These are phyloP conservation scores for Drosophila tripunctata DNA, from an alignment of 2,888 invertebrate species.

Conservation along the genomic window DNA sequence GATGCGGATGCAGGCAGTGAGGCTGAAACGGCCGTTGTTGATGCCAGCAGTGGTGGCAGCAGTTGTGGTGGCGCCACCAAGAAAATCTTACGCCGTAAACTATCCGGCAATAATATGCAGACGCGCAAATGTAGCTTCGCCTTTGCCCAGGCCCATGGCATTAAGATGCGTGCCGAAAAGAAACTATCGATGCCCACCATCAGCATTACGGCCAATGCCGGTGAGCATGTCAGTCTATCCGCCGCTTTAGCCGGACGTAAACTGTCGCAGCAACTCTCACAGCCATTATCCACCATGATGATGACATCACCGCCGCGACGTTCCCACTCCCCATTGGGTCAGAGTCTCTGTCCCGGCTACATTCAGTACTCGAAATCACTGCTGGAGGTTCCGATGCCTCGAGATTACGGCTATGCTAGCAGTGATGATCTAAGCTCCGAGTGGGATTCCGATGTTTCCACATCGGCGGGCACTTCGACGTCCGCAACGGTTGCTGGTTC, in stretches of 20 bases:
- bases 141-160: slow-evolving; percentile 83
- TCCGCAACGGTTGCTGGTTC: slow-evolving; percentile 27
- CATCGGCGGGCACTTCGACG: slow-evolving; percentile 51
- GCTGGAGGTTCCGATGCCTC: slow-evolving; percentile 89
- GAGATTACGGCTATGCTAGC: slow-evolving; percentile 95
- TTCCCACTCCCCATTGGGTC: slow-evolving; percentile 80
- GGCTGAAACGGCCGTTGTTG: slow-evolving; percentile 5
- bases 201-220: slow-evolving; percentile 66
- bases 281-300: slow-evolving; percentile 19
- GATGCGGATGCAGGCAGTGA: slow-evolving; percentile 40
- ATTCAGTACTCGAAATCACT: slow-evolving; percentile 92
- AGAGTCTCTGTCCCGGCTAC: slow-evolving; percentile 87
- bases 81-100: slow-evolving; percentile 82
- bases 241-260: slow-evolving; percentile 43
- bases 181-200: slow-evolving; percentile 77
- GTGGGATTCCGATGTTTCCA: slow-evolving; percentile 92
- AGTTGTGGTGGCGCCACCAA: slow-evolving; percentile 50
- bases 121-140: slow-evolving; percentile 82
- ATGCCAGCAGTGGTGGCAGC: neutral
- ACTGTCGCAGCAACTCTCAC: slow-evolving; percentile 56
- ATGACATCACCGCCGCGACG: slow-evolving; percentile 71
- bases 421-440: slow-evolving; percentile 96
- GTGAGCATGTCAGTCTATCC: slow-evolving; percentile 57
- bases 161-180: slow-evolving; percentile 71
- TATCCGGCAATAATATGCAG: slow-evolving; percentile 80